phyloP scores from a whole-genome alignment of 2,113 vertebrate species.

The Mesocricetus auratus region DNA sequence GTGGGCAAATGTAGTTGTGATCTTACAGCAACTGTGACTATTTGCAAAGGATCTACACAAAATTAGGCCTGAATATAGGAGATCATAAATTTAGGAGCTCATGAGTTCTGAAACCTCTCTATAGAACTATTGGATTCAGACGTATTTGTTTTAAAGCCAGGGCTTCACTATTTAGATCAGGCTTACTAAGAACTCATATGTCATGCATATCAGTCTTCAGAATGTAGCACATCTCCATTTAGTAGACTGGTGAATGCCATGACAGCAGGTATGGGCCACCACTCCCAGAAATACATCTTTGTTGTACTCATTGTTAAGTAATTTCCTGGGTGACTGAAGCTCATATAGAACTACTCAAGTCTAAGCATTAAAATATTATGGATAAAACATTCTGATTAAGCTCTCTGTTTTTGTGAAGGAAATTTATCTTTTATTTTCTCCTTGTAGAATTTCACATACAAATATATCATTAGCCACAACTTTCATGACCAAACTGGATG shows the following conservation, averaged over 20 bases:
- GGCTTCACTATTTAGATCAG: background rate
- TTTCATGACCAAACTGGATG: background rate
- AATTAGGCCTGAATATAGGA: background rate
- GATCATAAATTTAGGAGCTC: background rate
- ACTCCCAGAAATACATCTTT: background rate
- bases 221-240: no score
- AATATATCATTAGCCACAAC: background rate
- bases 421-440: background rate
- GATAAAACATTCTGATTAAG: background rate
- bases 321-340: background rate
- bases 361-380: background rate
- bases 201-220: background rate
- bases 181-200: background rate
- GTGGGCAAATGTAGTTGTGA: background rate
- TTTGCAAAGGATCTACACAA: background rate
- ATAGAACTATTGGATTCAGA: background rate
- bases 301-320: background rate
- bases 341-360: background rate
- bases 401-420: background rate
- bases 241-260: background rate
- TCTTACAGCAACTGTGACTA: background rate
- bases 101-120: background rate
- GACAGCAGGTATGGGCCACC: background rate
- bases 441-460: background rate
- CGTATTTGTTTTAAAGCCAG: background rate